Evolutionary conservation across 1,140 invertebrate genomes (phyloP).

Genomic region (Asobara japonica): DNA sequence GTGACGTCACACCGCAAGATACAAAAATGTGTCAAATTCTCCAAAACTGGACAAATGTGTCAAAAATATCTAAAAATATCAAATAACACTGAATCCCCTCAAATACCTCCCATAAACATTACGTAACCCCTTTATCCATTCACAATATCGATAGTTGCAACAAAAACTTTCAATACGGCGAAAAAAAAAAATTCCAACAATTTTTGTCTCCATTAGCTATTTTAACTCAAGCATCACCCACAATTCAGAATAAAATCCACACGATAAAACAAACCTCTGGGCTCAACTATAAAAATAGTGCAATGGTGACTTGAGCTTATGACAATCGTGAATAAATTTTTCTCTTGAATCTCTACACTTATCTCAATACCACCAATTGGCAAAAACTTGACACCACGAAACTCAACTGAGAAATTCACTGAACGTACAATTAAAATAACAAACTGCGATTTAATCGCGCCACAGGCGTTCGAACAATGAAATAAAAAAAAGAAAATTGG

Average conservation of each 20-base stretch:
- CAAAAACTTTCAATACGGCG: too few relatives aligned
- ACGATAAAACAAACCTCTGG: conserved; percentile 38
- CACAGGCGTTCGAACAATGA: background rate
- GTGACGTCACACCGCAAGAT: conserved; percentile 25
- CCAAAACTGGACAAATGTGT: background rate
- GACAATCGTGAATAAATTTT: conserved; percentile 37
- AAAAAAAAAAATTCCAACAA: too few relatives aligned
- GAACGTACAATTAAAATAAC: background rate
- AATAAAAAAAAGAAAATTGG: background rate
- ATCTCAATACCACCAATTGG: conserved; percentile 14
- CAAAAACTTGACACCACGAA: conserved; percentile 9
- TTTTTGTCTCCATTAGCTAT: background rate
- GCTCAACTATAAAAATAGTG: conserved; percentile 50
- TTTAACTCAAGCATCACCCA: background rate
- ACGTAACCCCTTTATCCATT: background rate
- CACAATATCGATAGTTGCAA: background rate
- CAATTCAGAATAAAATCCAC: background rate
- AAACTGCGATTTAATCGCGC: background rate
- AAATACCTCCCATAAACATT: conserved; percentile 9
- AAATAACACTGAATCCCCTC: background rate
- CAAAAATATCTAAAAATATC: background rate
- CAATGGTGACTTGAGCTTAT: conserved; percentile 36
- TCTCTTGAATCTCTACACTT: conserved; percentile 4
- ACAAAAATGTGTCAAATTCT: background rate
- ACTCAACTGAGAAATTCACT: conserved; percentile 5